Conservation (phyloP, 2,888 invertebrate species). For the Apocheima hispidaria region DNA sequence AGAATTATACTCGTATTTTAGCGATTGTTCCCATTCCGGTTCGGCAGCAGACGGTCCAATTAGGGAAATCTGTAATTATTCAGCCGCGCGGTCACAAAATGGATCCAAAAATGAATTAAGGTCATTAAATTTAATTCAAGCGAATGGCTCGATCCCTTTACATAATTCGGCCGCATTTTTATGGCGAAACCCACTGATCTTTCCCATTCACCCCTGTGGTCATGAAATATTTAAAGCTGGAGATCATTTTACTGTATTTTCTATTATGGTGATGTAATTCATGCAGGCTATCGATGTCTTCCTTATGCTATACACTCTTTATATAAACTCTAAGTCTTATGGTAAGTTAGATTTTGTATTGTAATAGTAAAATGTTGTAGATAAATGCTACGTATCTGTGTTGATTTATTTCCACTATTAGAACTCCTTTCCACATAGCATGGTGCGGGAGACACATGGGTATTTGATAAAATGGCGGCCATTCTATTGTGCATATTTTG, state of each 20-base stretch:
- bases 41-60: slow-evolving; percentile 26
- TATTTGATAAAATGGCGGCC: too few relatives aligned
- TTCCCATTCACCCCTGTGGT: slow-evolving; percentile 34
- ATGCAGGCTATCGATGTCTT: slow-evolving; percentile 86
- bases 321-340: slow-evolving; percentile 74
- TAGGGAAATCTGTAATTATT: slow-evolving; percentile 36
- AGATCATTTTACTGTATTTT: slow-evolving; percentile 63
- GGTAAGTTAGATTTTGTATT: slow-evolving; percentile 77
- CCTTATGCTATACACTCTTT: slow-evolving; percentile 85
- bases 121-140: slow-evolving; percentile 37
- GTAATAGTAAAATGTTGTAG: slow-evolving; percentile 32
- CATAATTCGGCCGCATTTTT: slow-evolving; percentile 27
- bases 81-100: slow-evolving; percentile 28
- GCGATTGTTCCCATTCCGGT: slow-evolving; percentile 24
- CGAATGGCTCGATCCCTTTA: slow-evolving; percentile 30
- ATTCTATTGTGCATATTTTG: too few relatives aligned
- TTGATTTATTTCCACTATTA: neutral
- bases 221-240: slow-evolving; percentile 30
- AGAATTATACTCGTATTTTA: slow-evolving; percentile 10
- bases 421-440: too few relatives aligned
- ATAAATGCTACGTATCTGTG: slow-evolving; percentile 9
- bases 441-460: too few relatives aligned
- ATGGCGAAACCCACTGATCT: slow-evolving; percentile 24
- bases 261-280: slow-evolving; percentile 73
- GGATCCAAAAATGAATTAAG: slow-evolving; percentile 36